Evolutionary conservation across 2,888 invertebrate genomes (phyloP).

Genomic region (Argyresthia goedartella): DNA sequence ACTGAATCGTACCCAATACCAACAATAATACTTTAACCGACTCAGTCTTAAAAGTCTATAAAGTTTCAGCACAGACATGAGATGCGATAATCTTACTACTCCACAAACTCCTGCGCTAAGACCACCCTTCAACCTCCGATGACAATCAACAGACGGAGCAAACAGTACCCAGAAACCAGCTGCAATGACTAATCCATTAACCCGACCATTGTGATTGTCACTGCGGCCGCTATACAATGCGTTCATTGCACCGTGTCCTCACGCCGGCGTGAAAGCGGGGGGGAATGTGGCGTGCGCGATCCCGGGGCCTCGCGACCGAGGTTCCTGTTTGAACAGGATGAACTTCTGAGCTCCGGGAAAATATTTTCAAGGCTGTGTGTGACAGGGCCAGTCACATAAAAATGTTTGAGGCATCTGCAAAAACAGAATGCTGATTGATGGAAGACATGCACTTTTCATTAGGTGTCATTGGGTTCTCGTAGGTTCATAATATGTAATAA

Average conservation of each 20-base stretch:
- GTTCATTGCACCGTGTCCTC: constrained; percentile 7
- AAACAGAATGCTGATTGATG: no score
- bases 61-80: no score
- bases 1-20: no score
- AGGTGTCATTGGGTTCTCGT: no score
- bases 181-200: constrained; percentile 6
- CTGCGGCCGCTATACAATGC: constrained; percentile 1
- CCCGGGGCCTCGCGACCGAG: neutral
- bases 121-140: neutral
- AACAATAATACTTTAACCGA: no score
- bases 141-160: neutral
- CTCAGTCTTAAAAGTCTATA: no score
- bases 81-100: no score
- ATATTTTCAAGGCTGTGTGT: neutral
- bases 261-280: constrained; percentile 2
- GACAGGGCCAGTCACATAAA: neutral
- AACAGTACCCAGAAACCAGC: neutral
- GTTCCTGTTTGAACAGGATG: neutral
- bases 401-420: neutral
- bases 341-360: no score
- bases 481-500: no score
- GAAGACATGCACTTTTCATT: no score
- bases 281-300: constrained; percentile 1
- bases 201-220: neutral
- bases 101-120: neutral